A percentile compares a stretch with the other conserved stretches of the same genome.
Evolutionary conservation across 2,888 invertebrate genomes (phyloP).

Genomic region (Nemoura dubitans): DNA sequence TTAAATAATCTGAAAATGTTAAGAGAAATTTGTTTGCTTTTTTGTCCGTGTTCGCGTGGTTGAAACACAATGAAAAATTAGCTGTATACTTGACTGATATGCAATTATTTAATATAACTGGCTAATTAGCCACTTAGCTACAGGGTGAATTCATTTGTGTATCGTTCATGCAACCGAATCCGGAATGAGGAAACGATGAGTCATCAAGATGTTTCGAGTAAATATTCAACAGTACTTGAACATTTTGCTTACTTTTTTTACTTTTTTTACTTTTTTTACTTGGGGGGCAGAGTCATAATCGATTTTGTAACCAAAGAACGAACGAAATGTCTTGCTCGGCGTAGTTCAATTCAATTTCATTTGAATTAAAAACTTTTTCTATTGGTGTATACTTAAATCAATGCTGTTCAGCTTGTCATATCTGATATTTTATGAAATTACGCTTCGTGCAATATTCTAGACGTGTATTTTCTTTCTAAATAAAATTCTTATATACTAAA

Average conservation of each 20-base stretch:
- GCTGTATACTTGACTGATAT: too few relatives aligned
- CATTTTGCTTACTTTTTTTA: too few relatives aligned
- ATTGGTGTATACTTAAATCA: background rate
- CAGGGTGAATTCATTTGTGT: too few relatives aligned
- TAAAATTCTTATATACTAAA: background rate
- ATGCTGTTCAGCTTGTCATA: background rate
- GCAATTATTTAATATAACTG: too few relatives aligned
- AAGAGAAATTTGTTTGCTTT: background rate
- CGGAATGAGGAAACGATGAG: too few relatives aligned
- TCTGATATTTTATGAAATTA: background rate
- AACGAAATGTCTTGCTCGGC: background rate
- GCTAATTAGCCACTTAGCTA: too few relatives aligned
- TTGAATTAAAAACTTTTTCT: constrained; percentile 3
- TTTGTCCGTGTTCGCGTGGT: background rate
- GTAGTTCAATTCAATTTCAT: background rate
- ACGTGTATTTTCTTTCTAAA: background rate
- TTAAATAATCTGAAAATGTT: background rate
- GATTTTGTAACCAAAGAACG: background rate
- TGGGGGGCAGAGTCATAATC: background rate
- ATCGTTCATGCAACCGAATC: too few relatives aligned
- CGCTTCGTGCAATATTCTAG: background rate
- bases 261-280: too few relatives aligned
- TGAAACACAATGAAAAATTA: too few relatives aligned
- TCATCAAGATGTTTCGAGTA: too few relatives aligned
- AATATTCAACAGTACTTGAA: too few relatives aligned